Evolutionary conservation across 2,797 vertebrate species (phyloP), one percentile per base, ranked within the genome.

Genomic region (Alfaro cultratus): DNA sequence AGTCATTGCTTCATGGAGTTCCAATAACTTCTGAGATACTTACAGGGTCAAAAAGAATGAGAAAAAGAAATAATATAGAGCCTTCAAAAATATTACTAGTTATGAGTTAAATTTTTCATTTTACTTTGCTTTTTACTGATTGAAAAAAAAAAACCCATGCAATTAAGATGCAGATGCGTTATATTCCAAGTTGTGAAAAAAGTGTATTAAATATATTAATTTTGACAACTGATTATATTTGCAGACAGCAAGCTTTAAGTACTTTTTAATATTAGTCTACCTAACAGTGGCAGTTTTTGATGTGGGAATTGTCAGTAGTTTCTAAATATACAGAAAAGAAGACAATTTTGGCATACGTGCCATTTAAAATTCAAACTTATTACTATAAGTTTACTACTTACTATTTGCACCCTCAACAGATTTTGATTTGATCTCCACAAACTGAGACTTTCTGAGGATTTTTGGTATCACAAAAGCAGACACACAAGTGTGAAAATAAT

Each of bases 21-120:
- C 93, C 86, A 86, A 86, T 91, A 94, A 95, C 94, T 94, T 95
- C 85, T 91, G 62, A 89, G 87, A 86, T 85, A 92, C 86, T 95
- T 94, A 62, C 87, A 92, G 89, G 88, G 81, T 89, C 83, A 86
- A 88, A 81, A 73, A 62, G 77, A 83, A 91, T 86, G 78, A 91
- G 84, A 77, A 31, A 81, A 83, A 80, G 73, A 71, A 81, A 92
- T 94, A 86, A 86, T 51, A 46, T 75, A 55, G n/a, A 70, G 80
- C 73, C 76, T 73, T 5, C 29, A 88, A 72, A 79, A 89, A 79
- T 74, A 67, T 76, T 49, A 85, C 83, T 75, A 72, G 72, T 62
- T 74, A 80, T 43, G 26, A 74, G 77, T 83, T 89, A 15, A 74
- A 77, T 26, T 23, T 79, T 73, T 82, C 5, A 34, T 53, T 55